These are phyloP conservation scores for Nylanderia fulva DNA, from an alignment of 1,140 invertebrate species.

Conservation along the genomic window DNA sequence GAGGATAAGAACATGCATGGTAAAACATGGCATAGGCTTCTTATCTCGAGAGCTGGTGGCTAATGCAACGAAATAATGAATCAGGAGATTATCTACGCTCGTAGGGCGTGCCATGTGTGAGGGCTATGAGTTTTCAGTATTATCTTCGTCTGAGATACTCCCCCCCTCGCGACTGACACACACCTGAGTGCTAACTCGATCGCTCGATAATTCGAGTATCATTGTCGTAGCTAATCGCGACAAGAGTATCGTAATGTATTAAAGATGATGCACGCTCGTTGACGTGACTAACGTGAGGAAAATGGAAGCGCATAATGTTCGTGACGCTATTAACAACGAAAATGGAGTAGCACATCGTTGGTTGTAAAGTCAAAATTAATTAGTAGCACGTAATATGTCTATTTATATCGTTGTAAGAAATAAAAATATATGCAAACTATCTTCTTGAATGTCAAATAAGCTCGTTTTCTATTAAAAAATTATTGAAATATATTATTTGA, in stretches of 20 bases:
- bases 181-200: slow-evolving; percentile 24
- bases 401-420: background rate
- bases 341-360: background rate
- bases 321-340: background rate
- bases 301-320: slow-evolving; percentile 54
- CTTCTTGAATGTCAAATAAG: background rate
- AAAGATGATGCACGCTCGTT: slow-evolving; percentile 25
- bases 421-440: background rate
- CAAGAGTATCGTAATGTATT: slow-evolving; percentile 57
- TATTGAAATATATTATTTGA: too few species aligned
- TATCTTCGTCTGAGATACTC: slow-evolving; percentile 72
- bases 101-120: slow-evolving; percentile 50
- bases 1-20: slow-evolving; percentile 46
- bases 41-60: slow-evolving; percentile 69
- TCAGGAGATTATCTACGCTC: slow-evolving; percentile 76
- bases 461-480: background rate
- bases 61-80: slow-evolving; percentile 80
- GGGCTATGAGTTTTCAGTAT: slow-evolving; percentile 72
- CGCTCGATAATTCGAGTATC: slow-evolving; percentile 60
- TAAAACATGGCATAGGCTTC: slow-evolving; percentile 7
- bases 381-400: background rate
- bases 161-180: slow-evolving; percentile 1
- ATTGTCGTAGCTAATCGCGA: slow-evolving; percentile 41
- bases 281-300: slow-evolving; percentile 43
- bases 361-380: slow-evolving; percentile 9